Conservation (phyloP, 2,113 vertebrate genomes). For the Vulpes lagopus region DNA sequence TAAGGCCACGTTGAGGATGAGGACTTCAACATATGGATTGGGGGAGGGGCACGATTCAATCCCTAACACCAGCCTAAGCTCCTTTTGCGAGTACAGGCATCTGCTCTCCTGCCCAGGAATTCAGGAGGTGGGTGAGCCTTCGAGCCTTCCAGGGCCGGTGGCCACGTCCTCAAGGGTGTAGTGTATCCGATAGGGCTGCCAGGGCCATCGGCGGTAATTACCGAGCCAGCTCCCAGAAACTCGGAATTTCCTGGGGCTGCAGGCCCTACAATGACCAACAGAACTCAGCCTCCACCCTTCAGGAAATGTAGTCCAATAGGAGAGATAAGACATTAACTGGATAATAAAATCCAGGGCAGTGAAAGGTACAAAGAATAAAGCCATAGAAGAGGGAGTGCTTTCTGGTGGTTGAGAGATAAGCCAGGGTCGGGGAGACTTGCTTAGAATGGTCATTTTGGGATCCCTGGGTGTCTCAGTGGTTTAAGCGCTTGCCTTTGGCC, state of each 20-base stretch:
- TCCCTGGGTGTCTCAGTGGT: too few relatives aligned
- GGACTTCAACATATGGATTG: background rate
- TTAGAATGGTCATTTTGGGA: background rate
- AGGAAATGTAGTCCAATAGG: background rate
- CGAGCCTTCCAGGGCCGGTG: background rate
- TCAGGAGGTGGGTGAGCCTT: background rate
- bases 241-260: background rate
- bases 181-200: background rate
- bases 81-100: background rate
- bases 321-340: slow-evolving; percentile 6
- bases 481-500: too few relatives aligned
- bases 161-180: background rate
- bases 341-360: background rate
- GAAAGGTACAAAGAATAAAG: slow-evolving; percentile 40
- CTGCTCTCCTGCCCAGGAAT: background rate
- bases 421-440: background rate
- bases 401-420: background rate
- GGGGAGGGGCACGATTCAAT: background rate
- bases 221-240: background rate
- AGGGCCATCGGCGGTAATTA: background rate
- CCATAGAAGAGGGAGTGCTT: background rate
- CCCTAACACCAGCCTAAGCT: background rate
- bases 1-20: background rate
- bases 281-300: background rate
- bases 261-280: background rate